Base-by-base conservation (phyloP, 2,113 vertebrate genomes). In the Andinoacara biseriatus region DNA sequence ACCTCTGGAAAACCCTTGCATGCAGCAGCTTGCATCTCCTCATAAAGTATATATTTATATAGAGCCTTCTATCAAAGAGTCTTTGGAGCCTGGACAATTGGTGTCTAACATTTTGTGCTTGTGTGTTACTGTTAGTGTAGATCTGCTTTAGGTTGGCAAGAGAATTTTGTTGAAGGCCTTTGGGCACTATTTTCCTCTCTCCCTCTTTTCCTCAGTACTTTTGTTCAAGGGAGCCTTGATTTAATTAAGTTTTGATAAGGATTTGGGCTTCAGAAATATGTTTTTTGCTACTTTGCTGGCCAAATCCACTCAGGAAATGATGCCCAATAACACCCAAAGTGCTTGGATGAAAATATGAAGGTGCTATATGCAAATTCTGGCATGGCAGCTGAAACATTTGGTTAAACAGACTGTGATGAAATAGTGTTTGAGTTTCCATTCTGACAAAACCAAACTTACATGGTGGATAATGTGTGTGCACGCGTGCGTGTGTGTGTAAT, bases 101-200 rank as follows among this genome's bases (percentile, higher is more conserved):
- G 65, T 61, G 43, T 69, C 14, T 58, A 83, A 31, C 24, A 10
- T 49, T 65, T 77, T 77, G 26, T 24, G 38, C 74, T 33, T 38
- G 24, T 62, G 31, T 83, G 59, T 58, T 79, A 22, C 61, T 63
- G 6, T 13, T 62, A 38, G 33, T 63, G 33, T 38, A 62, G 76
- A 49, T 86, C 80, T 93, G 91, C 61, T 81, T 63, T 80, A 24
- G 46, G 29, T 79, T 82, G 92, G 93, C 92, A 91, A 93, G 86
- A 86, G 85, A 83, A 86, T 92, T 90, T 90, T 86, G 49, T 60
- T 40, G 24, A 54, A 79, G 62, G 78, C 67, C 59, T 82, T 83
- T 74, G 54, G 81, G 76, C 52, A 84, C 77, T 74, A 15, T 76
- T 76, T 90, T 82, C 40, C 43, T 61, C 61, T 58, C 10, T 17